These are phyloP conservation scores for Zonotrichia leucophrys DNA, from an alignment of 2,113 vertebrate species.

Conservation along the genomic window DNA sequence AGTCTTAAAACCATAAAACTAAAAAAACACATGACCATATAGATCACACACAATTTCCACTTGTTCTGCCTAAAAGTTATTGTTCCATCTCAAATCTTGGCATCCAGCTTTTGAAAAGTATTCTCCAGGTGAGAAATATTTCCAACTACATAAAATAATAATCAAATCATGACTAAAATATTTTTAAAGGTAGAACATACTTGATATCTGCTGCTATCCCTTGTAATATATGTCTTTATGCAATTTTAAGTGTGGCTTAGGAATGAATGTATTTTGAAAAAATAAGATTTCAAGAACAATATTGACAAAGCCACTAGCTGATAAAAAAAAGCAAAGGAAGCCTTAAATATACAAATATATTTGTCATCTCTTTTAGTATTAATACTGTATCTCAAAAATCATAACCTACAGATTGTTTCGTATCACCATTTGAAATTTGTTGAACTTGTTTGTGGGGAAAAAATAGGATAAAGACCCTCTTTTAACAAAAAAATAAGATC, in stretches of 20 bases:
- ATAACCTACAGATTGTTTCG: background rate
- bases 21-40: background rate
- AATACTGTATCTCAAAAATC: background rate
- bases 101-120: background rate
- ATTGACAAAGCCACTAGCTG: background rate
- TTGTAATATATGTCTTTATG: background rate
- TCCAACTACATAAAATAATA: background rate
- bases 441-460: background rate
- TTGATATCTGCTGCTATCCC: background rate
- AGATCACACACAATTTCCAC: background rate
- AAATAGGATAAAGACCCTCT: background rate
- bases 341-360: background rate
- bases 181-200: background rate
- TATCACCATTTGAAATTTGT: background rate
- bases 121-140: background rate
- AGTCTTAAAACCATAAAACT: slow-evolving; percentile 9
- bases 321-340: background rate
- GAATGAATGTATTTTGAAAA: background rate
- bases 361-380: background rate
- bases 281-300: background rate
- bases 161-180: background rate
- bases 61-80: background rate
- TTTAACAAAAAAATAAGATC: background rate
- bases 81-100: background rate
- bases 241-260: background rate